Evolutionary conservation across 1,140 invertebrate species (phyloP).

Genomic region (Eupristina koningsbergeri): DNA sequence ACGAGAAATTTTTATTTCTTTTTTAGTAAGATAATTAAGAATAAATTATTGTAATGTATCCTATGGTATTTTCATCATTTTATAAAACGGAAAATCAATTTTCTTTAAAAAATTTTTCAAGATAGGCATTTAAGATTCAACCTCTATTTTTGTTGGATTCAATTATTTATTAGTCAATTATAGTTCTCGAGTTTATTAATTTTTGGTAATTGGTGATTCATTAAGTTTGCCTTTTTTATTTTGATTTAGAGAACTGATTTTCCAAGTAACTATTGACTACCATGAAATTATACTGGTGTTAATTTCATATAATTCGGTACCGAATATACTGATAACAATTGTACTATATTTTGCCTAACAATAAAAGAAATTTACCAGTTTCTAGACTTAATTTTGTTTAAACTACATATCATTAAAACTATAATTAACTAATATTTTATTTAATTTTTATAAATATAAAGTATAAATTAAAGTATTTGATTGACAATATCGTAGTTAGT

Average conservation of each 20-base stretch:
- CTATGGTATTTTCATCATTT: conserved; percentile 31
- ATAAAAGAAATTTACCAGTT: conserved; percentile 69
- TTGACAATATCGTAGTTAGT: conserved; percentile 9
- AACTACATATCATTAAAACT: conserved; percentile 30
- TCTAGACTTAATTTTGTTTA: conserved; percentile 58
- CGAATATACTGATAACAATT: conserved; percentile 62
- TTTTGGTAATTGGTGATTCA: conserved; percentile 47
- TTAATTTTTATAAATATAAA: not conserved
- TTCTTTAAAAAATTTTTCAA: conserved; percentile 13
- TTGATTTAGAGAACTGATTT: conserved; percentile 48
- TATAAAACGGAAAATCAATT: conserved; percentile 46
- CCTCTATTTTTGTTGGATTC: conserved; percentile 7
- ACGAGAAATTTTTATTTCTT: conserved; percentile 20
- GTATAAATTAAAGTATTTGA: not conserved
- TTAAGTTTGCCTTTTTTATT: conserved; percentile 49
- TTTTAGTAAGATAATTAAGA: conserved; percentile 22
- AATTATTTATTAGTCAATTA: conserved; percentile 43
- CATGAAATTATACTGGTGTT: conserved; percentile 56
- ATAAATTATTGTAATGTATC: conserved; percentile 33
- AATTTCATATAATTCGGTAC: conserved; percentile 46
- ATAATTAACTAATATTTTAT: not conserved
- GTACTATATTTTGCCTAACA: conserved; percentile 71
- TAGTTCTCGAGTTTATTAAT: conserved; percentile 41
- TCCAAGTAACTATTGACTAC: conserved; percentile 48
- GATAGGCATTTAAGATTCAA: not conserved